Evolutionary conservation across 2,797 vertebrate genomes (phyloP).

Genomic region (Pangasius mekongensis): DNA sequence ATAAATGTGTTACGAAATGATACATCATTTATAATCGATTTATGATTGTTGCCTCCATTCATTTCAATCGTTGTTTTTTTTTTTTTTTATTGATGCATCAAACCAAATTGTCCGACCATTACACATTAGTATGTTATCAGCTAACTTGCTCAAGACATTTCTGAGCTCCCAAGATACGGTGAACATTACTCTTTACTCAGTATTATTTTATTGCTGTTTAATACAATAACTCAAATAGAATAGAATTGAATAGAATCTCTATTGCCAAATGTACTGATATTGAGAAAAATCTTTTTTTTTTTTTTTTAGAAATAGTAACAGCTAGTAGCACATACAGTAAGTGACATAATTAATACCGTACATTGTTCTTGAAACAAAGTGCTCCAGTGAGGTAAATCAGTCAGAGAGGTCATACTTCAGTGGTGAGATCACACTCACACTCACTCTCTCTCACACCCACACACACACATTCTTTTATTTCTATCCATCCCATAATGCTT

Average conservation of each 20-base stretch:
- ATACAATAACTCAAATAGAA: not conserved
- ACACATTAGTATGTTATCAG: not conserved
- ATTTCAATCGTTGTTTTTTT: not conserved
- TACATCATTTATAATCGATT: not conserved
- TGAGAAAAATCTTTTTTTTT: not conserved
- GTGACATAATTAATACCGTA: not conserved
- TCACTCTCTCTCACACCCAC: not conserved
- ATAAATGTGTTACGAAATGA: not conserved
- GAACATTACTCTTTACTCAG: not conserved
- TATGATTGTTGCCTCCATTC: not conserved
- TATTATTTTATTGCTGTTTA: not conserved
- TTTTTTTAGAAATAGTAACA: not conserved
- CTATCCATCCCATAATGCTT: not conserved
- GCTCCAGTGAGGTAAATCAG: slow-evolving; percentile 2
- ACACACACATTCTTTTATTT: not conserved
- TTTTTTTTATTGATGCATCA: not conserved
- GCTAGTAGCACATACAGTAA: not conserved
- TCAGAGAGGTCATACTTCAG: not conserved
- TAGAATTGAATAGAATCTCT: not conserved
- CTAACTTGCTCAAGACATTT: not conserved
- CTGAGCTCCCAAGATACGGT: not conserved
- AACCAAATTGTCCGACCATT: not conserved
- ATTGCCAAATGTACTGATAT: not conserved
- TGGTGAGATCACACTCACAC: not conserved
- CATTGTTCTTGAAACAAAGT: not conserved